Conservation (phyloP, 2,797 vertebrate genomes). For the Lepus oiostolus region DNA sequence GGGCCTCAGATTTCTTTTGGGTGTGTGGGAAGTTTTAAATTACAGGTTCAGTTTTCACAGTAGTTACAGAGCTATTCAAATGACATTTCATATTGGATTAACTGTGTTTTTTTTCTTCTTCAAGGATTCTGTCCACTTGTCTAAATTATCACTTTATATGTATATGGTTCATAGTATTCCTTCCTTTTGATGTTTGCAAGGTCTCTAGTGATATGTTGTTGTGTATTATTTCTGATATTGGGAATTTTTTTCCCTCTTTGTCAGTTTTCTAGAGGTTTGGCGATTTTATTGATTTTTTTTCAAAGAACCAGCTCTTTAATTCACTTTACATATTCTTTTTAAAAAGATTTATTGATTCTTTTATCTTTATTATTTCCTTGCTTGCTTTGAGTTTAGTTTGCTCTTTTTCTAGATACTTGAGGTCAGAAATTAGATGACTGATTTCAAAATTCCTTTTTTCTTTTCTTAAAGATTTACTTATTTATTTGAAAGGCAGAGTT, state of each 20-base stretch:
- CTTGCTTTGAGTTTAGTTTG: neutral
- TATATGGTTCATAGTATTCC: neutral
- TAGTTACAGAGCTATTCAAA: neutral
- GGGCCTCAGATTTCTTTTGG: neutral
- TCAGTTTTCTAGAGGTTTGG: neutral
- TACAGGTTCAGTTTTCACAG: neutral
- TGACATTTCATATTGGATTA: neutral
- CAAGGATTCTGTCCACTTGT: neutral
- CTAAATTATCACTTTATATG: neutral
- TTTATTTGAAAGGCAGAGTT: no score
- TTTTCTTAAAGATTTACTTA: neutral
- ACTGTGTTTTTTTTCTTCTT: neutral
- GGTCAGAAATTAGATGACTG: neutral
- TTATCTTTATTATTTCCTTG: neutral
- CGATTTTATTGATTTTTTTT: conserved; percentile 22
- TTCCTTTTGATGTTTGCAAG: neutral
- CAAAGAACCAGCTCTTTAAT: conserved; percentile 8
- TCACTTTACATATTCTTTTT: neutral
- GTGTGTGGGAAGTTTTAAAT: neutral
- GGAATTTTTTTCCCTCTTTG: conserved; percentile 1
- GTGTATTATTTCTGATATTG: neutral
- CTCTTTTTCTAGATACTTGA: neutral
- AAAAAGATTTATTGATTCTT: neutral
- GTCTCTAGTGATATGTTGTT: neutral
- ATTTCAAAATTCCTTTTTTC: neutral